Conservation (phyloP, 2,113 vertebrate genomes). For the Nycticorax nycticorax region DNA sequence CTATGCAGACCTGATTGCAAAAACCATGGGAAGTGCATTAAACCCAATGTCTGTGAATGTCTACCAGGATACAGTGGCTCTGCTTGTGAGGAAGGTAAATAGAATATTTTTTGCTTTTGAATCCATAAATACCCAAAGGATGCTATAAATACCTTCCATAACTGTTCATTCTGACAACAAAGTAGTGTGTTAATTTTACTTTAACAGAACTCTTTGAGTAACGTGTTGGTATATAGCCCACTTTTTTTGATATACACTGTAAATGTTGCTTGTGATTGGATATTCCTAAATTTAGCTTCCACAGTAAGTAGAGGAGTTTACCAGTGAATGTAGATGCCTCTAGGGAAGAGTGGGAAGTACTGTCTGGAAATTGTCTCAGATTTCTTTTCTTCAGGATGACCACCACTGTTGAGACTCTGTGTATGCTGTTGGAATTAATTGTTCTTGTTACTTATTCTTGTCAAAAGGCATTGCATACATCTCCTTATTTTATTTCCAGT, state of each 20-base stretch:
- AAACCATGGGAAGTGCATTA: conserved; percentile 86
- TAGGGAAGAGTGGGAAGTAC: neutral
- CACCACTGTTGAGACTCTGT: neutral
- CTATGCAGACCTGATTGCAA: conserved; percentile 87
- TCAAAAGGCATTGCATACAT: neutral
- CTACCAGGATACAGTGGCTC: conserved; percentile 77
- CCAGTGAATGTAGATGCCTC: neutral
- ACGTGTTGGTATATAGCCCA: neutral
- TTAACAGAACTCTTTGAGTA: neutral
- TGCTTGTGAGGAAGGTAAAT: conserved; percentile 85
- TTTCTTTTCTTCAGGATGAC: neutral
- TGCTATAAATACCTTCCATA: neutral
- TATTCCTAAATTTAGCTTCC: neutral
- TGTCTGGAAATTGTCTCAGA: neutral
- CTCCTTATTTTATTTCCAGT: neutral
- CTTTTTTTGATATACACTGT: neutral
- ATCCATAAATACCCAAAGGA: neutral
- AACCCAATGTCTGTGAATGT: conserved; percentile 84
- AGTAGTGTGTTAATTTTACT: neutral
- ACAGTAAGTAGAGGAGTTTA: neutral
- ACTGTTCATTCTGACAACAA: neutral
- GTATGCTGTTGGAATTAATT: neutral
- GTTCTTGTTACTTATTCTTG: neutral
- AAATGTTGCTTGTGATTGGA: neutral
- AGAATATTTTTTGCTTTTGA: neutral